Percentiles rank a stretch among this genome's conserved stretches.
These are phyloP conservation scores for Drosophila recens DNA, from an alignment of 2,888 invertebrate species.

Conservation along the genomic window DNA sequence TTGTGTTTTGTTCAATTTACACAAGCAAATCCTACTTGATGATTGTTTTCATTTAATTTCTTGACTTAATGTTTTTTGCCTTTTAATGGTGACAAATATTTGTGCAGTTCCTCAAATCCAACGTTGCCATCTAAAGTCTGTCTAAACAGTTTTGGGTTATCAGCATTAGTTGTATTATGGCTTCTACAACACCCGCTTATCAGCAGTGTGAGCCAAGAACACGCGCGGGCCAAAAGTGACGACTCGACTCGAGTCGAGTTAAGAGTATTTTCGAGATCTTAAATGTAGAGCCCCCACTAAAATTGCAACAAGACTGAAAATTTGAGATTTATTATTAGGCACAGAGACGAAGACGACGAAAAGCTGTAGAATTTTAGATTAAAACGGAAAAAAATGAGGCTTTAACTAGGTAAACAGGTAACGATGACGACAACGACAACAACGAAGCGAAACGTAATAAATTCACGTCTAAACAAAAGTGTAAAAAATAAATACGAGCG, in stretches of 20 bases:
- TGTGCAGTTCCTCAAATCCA: constrained; percentile 63
- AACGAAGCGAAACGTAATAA: constrained; percentile 56
- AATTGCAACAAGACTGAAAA: constrained; percentile 56
- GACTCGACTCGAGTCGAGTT: background rate
- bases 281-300: constrained; percentile 16
- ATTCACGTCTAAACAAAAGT: constrained; percentile 81
- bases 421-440: constrained; percentile 24
- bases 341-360: constrained; percentile 26
- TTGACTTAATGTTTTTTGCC: constrained; percentile 3
- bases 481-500: constrained; percentile 74
- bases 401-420: constrained; percentile 60
- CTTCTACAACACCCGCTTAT: constrained; percentile 39
- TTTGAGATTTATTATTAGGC: constrained; percentile 53
- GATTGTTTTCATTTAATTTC: constrained; percentile 11
- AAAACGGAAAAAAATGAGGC: constrained; percentile 29
- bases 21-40: constrained; percentile 47
- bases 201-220: constrained; percentile 41
- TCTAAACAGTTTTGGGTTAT: constrained; percentile 56
- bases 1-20: constrained; percentile 55
- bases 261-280: constrained; percentile 15
- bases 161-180: constrained; percentile 51
- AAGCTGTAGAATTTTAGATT: constrained; percentile 41
- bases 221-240: constrained; percentile 42
- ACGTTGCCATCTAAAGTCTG: constrained; percentile 41
- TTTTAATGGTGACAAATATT: constrained; percentile 61